Percentiles rank a stretch among this genome's conserved stretches.
phyloP scores from a whole-genome alignment of 2,797 vertebrate species.

The Todus mexicanus region DNA sequence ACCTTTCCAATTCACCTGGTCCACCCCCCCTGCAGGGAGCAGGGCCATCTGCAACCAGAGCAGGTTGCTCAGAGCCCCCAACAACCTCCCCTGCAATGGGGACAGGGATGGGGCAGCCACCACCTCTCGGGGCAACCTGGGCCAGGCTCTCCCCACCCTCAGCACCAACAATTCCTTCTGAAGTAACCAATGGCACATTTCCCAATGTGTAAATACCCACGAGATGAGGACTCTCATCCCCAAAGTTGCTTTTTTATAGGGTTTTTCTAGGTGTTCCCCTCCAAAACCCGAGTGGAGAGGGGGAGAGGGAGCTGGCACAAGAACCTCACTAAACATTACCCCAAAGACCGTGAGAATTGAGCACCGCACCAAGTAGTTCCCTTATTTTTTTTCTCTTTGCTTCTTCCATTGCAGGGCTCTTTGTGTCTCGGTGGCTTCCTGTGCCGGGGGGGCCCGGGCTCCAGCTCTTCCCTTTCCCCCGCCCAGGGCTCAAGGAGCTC shows the following conservation, averaged over 20 bases:
- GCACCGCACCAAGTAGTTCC: background rate
- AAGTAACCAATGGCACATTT: background rate
- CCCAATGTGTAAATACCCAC: accelerated
- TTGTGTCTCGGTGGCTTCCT: slow-evolving; percentile 55
- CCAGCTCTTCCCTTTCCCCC: slow-evolving; percentile 20
- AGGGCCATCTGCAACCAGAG: background rate
- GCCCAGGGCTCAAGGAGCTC: background rate
- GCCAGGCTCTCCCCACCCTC: background rate
- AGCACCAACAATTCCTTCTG: background rate
- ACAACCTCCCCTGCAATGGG: background rate
- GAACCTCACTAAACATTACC: background rate
- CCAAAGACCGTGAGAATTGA: background rate
- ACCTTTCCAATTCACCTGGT: background rate
- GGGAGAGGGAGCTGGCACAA: too few relatives aligned
- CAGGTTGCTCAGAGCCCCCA: background rate
- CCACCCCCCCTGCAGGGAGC: accelerated
- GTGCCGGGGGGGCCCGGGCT: background rate
- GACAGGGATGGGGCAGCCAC: background rate
- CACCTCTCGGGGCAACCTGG: background rate
- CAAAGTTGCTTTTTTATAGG: background rate
- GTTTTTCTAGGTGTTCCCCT: background rate
- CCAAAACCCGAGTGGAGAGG: background rate
- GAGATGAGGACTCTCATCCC: background rate
- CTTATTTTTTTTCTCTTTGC: background rate
- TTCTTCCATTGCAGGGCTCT: background rate